Conservation (phyloP, 92 coral and sea anemone species). For the Actinernus sp. region DNA sequence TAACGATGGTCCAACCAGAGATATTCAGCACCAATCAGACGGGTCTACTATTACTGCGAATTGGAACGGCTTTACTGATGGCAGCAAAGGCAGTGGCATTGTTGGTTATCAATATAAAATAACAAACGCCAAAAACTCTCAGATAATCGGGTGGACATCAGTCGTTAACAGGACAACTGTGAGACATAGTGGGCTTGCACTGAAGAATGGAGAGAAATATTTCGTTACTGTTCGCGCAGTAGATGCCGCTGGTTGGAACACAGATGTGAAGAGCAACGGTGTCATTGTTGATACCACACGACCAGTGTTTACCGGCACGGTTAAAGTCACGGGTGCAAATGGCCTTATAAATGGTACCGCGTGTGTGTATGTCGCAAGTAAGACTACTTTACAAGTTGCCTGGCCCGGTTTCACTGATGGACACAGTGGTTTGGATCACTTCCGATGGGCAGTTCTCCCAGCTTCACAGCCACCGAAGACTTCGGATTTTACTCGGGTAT, state of each 20-base stretch:
- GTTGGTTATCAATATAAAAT: conserved; percentile 79
- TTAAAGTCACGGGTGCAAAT: conserved; percentile 64
- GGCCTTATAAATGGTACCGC: conserved; percentile 57
- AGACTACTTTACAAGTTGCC: conserved; percentile 48
- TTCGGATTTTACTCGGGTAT: conserved; percentile 61
- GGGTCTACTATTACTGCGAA: conserved; percentile 72
- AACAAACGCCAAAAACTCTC: conserved; percentile 49
- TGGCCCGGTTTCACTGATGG: conserved; percentile 90
- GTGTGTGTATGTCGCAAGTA: conserved; percentile 70
- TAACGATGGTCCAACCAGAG: conserved; percentile 81
- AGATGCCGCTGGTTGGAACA: conserved; percentile 77
- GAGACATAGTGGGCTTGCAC: conserved; percentile 60
- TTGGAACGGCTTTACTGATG: conserved; percentile 94
- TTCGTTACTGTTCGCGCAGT: conserved; percentile 73
- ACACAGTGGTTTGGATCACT: conserved; percentile 77
- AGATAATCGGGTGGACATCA: conserved; percentile 79
- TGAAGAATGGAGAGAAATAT: conserved; percentile 72
- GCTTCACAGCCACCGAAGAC: conserved; percentile 24
- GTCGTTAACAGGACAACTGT: conserved; percentile 70
- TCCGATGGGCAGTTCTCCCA: conserved; percentile 72
- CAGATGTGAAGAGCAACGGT: conserved; percentile 75
- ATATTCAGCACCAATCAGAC: conserved; percentile 87
- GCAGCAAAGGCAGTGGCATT: conserved; percentile 90
- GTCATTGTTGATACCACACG: conserved; percentile 81
- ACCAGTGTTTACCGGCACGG: conserved; percentile 87